Conservation (phyloP, 2,113 vertebrate genomes). For the Mixornis gularis region DNA sequence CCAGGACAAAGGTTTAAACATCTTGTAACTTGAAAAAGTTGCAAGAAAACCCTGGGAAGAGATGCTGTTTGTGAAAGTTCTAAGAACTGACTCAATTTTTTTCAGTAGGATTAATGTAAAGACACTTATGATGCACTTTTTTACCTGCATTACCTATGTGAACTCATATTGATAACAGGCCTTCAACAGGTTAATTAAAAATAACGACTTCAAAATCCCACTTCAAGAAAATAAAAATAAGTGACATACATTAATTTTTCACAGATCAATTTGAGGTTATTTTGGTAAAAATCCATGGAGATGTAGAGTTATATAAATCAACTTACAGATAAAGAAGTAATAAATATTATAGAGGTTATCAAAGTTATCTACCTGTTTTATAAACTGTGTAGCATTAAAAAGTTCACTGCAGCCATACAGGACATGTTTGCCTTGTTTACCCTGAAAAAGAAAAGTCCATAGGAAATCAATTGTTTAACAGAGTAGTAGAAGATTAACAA, state of each 20-base stretch:
- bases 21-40: not conserved
- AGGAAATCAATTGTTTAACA: not conserved
- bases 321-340: not conserved
- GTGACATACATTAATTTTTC: not conserved
- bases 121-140: not conserved
- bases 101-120: not conserved
- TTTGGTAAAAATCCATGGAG: not conserved
- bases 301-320: not conserved
- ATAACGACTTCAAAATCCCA: not conserved
- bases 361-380: conserved; percentile 84
- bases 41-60: not conserved
- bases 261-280: not conserved
- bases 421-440: conserved; percentile 89
- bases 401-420: conserved; percentile 97
- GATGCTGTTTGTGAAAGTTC: not conserved
- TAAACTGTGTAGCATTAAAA: conserved; percentile 93
- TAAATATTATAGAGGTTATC: not conserved
- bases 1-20: not conserved
- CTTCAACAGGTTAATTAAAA: not conserved
- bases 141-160: not conserved
- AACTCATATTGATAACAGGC: not conserved
- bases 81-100: not conserved
- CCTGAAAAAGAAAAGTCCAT: conserved; percentile 58
- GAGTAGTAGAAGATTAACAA: not conserved
- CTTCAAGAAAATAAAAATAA: not conserved